phyloP scores from a whole-genome alignment of 2,888 invertebrate genomes.

The Phorcus lineatus region DNA sequence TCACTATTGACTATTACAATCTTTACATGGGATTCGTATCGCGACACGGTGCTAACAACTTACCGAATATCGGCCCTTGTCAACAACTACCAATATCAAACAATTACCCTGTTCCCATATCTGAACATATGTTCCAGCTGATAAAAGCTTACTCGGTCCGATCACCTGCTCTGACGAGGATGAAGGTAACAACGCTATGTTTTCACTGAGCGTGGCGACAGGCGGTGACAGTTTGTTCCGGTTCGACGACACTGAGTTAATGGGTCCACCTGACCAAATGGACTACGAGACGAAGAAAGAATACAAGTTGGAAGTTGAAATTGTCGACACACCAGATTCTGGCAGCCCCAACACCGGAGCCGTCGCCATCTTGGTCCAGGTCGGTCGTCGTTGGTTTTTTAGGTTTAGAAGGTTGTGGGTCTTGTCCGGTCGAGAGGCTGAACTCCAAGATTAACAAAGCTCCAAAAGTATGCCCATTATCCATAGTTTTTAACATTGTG shows the following conservation, averaged over 20 bases:
- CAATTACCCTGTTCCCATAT: too few species aligned
- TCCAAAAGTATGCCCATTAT: too few species aligned
- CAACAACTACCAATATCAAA: too few species aligned
- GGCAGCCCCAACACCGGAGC: background rate
- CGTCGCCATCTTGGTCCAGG: background rate
- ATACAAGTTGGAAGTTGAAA: background rate
- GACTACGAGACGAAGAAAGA: background rate
- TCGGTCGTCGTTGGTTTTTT: too few species aligned
- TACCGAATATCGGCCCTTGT: too few species aligned
- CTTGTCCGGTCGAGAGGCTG: too few species aligned
- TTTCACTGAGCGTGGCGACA: background rate
- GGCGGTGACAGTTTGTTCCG: background rate
- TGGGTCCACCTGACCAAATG: background rate
- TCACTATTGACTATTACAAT: too few species aligned
- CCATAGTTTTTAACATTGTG: too few species aligned
- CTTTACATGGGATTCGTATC: too few species aligned
- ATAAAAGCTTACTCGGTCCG: background rate
- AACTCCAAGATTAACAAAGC: too few species aligned
- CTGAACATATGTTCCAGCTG: background rate
- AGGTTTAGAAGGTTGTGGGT: too few species aligned
- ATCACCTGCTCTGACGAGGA: background rate
- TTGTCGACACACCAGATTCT: background rate
- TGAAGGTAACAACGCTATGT: background rate
- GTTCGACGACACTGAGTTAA: background rate
- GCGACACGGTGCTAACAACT: too few species aligned